Evolutionary conservation across 1,140 invertebrate species (phyloP), one percentile per base, ranked within the genome.

Genomic region (Micrasema longulum): DNA sequence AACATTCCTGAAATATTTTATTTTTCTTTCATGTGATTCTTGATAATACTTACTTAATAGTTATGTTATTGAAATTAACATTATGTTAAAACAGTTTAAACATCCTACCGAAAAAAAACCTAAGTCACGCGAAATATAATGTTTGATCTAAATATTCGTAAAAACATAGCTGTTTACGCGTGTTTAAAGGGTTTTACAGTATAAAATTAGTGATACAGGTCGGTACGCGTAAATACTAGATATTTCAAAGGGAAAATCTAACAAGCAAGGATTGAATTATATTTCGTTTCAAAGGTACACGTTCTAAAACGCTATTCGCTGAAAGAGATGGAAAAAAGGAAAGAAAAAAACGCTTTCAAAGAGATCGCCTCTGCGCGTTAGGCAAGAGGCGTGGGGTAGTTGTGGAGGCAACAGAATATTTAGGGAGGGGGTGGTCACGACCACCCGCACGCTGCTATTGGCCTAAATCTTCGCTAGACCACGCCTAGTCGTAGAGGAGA

Each of bases 251-350:
- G 43, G 36, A 14, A 26, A 16, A 62, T 22, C 41, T 41, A 62
- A 16, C 18, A 11, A 1, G 36, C 10, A 48, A 48, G 47, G 47
- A 16, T 48, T 31, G 38, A 60, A 60, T 38, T 20, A 60, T 20
- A 45, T 52, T 52, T 20, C 38, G 23, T 23, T 12, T 47, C n/a
- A 47, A 63, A 68, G 65, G 65, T 68, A 68, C 36, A 26, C 41
- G 14, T 50, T 68, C 68, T 69, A 50, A 53, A 67, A 16, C 52
- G 65, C 66, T 47, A 75, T 75, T 75, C 66, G 69, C 67, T 72
- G 70, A 69, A 69, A 75, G 26, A 16, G 26, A n/a, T 14, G 18
- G 62, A 50, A 70, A 70, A 63, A 36, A 38, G 10, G 69, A 36
- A 66, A 72, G 55, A 69, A 65, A 72, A 72, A 71, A 75, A 62